phyloP scores from a whole-genome alignment of 2,113 vertebrate species.

The Pelecanoides urinatrix region DNA sequence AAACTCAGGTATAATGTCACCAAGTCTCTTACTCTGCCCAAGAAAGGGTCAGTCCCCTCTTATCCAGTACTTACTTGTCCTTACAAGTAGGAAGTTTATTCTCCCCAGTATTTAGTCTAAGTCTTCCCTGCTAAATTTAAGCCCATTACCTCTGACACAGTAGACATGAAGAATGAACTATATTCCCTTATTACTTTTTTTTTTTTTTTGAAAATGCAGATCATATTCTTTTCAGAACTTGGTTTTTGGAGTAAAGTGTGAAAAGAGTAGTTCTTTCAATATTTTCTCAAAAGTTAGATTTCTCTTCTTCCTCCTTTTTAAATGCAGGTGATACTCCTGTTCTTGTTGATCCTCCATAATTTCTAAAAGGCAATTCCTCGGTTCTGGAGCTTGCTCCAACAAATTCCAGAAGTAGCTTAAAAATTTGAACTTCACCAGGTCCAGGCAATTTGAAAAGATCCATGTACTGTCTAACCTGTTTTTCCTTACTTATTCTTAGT shows the following conservation, averaged over 20 bases:
- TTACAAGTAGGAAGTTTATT: background rate
- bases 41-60: too few species aligned
- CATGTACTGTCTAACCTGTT: background rate
- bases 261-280: background rate
- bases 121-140: background rate
- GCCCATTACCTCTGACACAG: background rate
- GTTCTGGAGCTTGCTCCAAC: background rate
- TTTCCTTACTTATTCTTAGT: background rate
- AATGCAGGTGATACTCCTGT: background rate
- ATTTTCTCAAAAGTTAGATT: background rate
- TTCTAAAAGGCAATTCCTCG: background rate
- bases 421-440: background rate
- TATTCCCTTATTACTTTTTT: background rate
- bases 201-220: background rate
- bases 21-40: background rate
- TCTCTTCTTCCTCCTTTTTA: background rate
- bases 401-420: background rate
- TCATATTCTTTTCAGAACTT: background rate
- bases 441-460: background rate
- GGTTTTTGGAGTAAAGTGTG: background rate
- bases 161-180: background rate
- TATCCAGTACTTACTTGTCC: background rate
- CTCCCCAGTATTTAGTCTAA: background rate
- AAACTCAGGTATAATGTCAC: background rate
- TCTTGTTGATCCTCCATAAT: background rate